These are phyloP conservation scores for Zaprionus africanus DNA, from an alignment of 1,140 invertebrate genomes.

Conservation along the genomic window DNA sequence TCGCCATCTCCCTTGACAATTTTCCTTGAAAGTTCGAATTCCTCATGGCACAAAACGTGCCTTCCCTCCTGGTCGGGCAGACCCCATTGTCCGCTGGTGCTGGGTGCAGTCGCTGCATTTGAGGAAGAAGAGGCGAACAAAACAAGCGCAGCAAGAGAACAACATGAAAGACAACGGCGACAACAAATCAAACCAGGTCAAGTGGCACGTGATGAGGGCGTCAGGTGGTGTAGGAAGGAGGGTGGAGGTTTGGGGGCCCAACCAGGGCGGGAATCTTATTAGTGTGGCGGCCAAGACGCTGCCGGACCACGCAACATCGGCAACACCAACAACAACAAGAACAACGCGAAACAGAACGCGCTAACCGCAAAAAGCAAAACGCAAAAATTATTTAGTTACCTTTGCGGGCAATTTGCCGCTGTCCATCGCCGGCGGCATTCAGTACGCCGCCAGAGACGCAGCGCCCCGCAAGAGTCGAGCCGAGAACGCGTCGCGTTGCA, in stretches of 20 bases:
- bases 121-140: neutral
- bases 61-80: neutral
- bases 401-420: constrained; percentile 12
- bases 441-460: constrained; percentile 56
- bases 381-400: constrained; percentile 13
- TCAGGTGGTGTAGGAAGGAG: neutral
- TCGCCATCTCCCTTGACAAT: too few species aligned
- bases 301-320: constrained; percentile 6
- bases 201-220: constrained; percentile 70
- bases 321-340: neutral
- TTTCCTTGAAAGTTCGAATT: too few species aligned
- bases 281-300: constrained; percentile 67
- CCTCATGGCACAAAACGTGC: neutral
- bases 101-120: neutral
- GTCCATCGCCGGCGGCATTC: constrained; percentile 35
- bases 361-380: constrained; percentile 18
- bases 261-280: constrained; percentile 62
- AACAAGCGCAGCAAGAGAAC: constrained; percentile 9
- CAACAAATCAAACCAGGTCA: constrained; percentile 72
- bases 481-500: too few species aligned
- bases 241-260: neutral
- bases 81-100: neutral
- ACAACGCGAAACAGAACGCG: constrained; percentile 8
- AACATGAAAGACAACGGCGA: constrained; percentile 8
- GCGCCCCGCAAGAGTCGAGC: constrained; percentile 37